Evolutionary conservation across 2,888 invertebrate genomes (phyloP).

Genomic region (Caenorhabditis japonica): DNA sequence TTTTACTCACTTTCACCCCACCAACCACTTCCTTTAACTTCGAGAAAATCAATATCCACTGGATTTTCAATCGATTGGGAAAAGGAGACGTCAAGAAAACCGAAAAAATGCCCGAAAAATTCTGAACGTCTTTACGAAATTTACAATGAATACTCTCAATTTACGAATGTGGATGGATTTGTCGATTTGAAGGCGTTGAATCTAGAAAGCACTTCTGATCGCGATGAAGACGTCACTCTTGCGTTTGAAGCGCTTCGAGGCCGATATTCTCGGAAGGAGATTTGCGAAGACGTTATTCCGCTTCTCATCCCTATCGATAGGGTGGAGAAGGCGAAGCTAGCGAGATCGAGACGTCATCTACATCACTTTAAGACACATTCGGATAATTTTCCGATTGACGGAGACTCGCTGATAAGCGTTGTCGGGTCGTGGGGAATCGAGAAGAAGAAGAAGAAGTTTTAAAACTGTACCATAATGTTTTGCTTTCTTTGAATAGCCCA

Average conservation of each 20-base stretch:
- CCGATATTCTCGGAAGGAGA: constrained; percentile 5
- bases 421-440: constrained; percentile 16
- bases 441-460: neutral
- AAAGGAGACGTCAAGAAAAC: neutral
- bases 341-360: constrained; percentile 7
- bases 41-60: constrained; percentile 2
- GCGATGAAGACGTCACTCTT: neutral
- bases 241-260: constrained; percentile 22
- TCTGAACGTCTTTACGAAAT: constrained; percentile 4
- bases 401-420: constrained; percentile 4
- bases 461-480: neutral
- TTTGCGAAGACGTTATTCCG: constrained; percentile 22
- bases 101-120: neutral
- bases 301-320: constrained; percentile 26
- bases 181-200: constrained; percentile 1
- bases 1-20: constrained; percentile 20
- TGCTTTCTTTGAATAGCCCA: neutral
- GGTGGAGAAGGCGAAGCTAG: constrained; percentile 8
- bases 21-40: constrained; percentile 25
- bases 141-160: constrained; percentile 4
- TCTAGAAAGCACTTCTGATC: neutral
- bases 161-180: neutral
- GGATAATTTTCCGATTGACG: constrained; percentile 9
- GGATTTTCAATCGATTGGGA: constrained; percentile 36
- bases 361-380: constrained; percentile 12